phyloP scores from a whole-genome alignment of 23 tunicate species.

The Trididemnum clinides region DNA sequence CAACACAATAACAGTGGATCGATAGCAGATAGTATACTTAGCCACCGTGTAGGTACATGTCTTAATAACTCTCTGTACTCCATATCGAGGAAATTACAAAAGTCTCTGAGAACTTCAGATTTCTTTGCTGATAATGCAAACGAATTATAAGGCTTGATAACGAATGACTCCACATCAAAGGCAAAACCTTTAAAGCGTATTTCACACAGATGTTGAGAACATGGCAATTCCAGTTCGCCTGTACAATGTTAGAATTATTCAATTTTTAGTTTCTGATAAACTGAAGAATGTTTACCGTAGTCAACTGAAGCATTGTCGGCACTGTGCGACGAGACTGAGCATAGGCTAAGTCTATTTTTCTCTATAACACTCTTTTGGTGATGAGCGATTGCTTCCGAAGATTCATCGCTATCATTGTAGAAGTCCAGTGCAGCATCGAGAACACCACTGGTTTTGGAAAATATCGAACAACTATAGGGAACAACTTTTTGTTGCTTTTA shows the following conservation, averaged over 20 bases:
- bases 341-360: constrained; percentile 1
- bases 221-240: constrained; percentile 18
- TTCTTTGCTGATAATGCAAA: constrained; percentile 2
- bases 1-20: too few species aligned
- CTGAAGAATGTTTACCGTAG: too few species aligned
- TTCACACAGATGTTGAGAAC: constrained; percentile 12
- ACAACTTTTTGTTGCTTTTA: constrained; percentile 1
- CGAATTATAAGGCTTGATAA: constrained; percentile 13
- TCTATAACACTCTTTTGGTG: not conserved
- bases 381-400: constrained; percentile 10
- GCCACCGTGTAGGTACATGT: constrained; percentile 19
- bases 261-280: constrained; percentile 16
- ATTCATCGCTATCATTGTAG: constrained; percentile 10
- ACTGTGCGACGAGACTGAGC: constrained; percentile 2
- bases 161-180: constrained; percentile 21
- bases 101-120: constrained; percentile 4
- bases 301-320: constrained; percentile 10
- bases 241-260: not conserved
- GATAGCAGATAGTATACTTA: not conserved
- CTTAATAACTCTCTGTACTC: constrained; percentile 6
- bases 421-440: constrained; percentile 5
- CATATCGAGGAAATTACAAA: not conserved
- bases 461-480: not conserved
- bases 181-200: constrained; percentile 10
- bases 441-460: constrained; percentile 3